A percentile compares a stretch with the other conserved stretches of the same genome.
These are phyloP conservation scores for Ceratoteleas bidentatus DNA, from an alignment of 1,140 invertebrate genomes.

Conservation along the genomic window DNA sequence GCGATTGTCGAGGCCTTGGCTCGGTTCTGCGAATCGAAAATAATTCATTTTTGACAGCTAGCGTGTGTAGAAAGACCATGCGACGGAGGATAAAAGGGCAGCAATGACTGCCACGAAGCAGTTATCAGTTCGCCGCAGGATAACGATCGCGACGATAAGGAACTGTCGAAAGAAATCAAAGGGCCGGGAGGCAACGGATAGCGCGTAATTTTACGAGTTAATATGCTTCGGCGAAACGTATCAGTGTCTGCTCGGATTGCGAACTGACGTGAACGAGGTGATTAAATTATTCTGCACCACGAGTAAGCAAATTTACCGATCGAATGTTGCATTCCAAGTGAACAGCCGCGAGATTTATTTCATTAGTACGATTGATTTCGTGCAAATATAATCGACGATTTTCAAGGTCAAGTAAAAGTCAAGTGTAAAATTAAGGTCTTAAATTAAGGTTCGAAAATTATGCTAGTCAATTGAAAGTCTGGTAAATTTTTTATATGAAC, in stretches of 20 bases:
- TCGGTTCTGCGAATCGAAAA: too few species aligned
- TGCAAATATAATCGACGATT: too few species aligned
- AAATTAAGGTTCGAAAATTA: too few species aligned
- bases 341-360: background rate
- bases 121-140: conserved; percentile 30
- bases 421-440: too few species aligned
- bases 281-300: conserved; percentile 12
- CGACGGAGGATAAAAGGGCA: conserved; percentile 45
- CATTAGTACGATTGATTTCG: background rate
- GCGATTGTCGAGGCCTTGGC: too few species aligned
- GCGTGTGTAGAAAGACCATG: too few species aligned
- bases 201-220: conserved; percentile 19
- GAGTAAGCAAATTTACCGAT: background rate
- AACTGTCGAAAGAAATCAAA: conserved; percentile 51
- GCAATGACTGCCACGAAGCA: conserved; percentile 35
- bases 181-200: conserved; percentile 24
- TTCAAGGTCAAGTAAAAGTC: too few species aligned
- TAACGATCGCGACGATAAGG: conserved; percentile 49
- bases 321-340: conserved; percentile 5
- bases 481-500: too few species aligned
- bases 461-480: too few species aligned
- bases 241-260: conserved; percentile 4
- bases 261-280: conserved; percentile 10
- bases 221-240: conserved; percentile 12
- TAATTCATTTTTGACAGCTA: too few species aligned